These are phyloP conservation scores for Gobio occitaniae DNA, from an alignment of 2,797 vertebrate genomes.

Conservation along the genomic window DNA sequence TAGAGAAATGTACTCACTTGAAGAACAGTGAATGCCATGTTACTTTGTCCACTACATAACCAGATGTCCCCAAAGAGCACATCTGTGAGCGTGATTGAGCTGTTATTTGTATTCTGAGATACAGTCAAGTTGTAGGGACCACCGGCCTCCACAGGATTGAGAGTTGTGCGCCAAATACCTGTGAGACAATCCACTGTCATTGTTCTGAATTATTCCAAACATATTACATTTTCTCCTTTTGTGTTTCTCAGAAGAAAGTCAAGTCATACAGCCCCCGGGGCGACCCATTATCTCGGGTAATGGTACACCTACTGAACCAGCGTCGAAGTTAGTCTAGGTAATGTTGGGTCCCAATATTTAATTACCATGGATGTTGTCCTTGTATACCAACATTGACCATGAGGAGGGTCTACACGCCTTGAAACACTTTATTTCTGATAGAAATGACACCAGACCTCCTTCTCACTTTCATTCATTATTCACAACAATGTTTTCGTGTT, in stretches of 20 bases:
- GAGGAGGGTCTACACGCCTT: too few species aligned
- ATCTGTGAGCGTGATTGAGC: slow-evolving; percentile 72
- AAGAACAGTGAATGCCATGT: slow-evolving; percentile 86
- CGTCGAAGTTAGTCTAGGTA: too few species aligned
- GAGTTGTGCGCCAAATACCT: slow-evolving; percentile 80
- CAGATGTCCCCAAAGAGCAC: slow-evolving; percentile 92
- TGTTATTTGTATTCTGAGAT: slow-evolving; percentile 33
- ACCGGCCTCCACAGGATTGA: slow-evolving; percentile 80
- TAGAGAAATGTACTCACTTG: slow-evolving; percentile 75
- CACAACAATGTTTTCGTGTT: too few species aligned
- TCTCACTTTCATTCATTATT: too few species aligned
- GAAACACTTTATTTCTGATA: too few species aligned
- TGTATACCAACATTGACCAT: too few species aligned
- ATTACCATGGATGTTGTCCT: too few species aligned
- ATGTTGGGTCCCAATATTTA: too few species aligned
- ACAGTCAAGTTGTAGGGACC: slow-evolving; percentile 84
- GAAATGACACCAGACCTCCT: too few species aligned
- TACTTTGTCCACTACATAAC: slow-evolving; percentile 95
- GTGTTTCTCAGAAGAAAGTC: not conserved
- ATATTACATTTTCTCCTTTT: not conserved
- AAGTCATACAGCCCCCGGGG: too few species aligned
- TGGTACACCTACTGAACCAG: too few species aligned
- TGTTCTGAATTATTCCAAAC: not conserved
- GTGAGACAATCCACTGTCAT: slow-evolving; percentile 8
- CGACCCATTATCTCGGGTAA: too few species aligned